Conservation (phyloP, 2,888 invertebrate genomes). For the Tridacna crocea region DNA sequence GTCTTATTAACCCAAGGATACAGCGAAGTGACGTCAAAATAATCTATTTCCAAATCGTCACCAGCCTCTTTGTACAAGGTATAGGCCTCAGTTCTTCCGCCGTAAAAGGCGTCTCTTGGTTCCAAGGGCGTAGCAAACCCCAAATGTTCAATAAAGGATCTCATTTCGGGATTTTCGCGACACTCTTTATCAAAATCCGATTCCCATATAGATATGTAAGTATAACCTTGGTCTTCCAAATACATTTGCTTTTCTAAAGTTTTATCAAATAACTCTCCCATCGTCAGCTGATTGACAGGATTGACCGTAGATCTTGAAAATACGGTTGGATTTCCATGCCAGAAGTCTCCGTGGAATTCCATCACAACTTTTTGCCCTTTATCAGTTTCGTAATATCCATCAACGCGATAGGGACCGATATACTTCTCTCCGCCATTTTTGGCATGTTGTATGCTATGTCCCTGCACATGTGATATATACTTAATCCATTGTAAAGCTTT, state of each 20-base stretch:
- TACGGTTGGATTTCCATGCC: too few species aligned
- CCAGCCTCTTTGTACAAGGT: too few species aligned
- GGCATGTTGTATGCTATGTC: constrained; percentile 25
- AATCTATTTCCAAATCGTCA: neutral
- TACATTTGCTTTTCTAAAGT: too few species aligned
- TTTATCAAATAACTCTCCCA: too few species aligned
- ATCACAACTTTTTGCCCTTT: too few species aligned
- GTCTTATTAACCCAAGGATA: constrained; percentile 37
- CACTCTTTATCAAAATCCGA: constrained; percentile 54
- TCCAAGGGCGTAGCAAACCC: constrained; percentile 52
- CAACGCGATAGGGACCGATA: too few species aligned
- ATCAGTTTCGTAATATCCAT: too few species aligned
- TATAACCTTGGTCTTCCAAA: constrained; percentile 53
- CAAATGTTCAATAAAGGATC: constrained; percentile 35
- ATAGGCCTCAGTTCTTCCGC: too few species aligned
- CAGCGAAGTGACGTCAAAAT: neutral
- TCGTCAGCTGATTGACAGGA: too few species aligned
- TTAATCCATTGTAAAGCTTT: constrained; percentile 45
- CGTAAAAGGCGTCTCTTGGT: constrained; percentile 67
- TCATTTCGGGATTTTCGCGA: constrained; percentile 44
- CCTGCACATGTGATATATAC: constrained; percentile 21
- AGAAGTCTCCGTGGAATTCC: too few species aligned
- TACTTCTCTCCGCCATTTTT: constrained; percentile 31
- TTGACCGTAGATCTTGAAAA: too few species aligned
- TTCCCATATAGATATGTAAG: constrained; percentile 64